A percentile compares a stretch with the other conserved stretches of the same genome.
phyloP scores from a whole-genome alignment of 92 coral and sea anemone genomes.

The Diadumene lineata region DNA sequence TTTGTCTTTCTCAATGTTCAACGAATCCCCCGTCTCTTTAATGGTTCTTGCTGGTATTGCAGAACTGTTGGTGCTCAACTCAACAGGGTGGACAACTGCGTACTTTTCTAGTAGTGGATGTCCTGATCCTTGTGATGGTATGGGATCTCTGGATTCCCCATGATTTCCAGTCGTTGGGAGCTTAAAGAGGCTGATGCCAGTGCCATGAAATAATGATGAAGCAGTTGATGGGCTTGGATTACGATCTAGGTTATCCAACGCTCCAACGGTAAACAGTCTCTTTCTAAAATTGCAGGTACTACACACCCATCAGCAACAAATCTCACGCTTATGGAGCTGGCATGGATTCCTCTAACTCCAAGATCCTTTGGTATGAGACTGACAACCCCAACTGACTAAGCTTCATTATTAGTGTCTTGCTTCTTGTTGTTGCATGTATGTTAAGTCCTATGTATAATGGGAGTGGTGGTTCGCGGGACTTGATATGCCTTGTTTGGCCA shows the following conservation, averaged over 20 bases:
- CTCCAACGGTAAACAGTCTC: slow-evolving; percentile 49
- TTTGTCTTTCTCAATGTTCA: slow-evolving; percentile 31
- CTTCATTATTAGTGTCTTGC: slow-evolving; percentile 63
- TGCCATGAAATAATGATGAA: slow-evolving; percentile 67
- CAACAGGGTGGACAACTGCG: slow-evolving; percentile 66
- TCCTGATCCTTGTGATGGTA: slow-evolving; percentile 64
- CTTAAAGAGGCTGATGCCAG: slow-evolving; percentile 66
- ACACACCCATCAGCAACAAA: slow-evolving; percentile 51
- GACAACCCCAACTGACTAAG: slow-evolving; percentile 69
- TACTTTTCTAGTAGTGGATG: slow-evolving; percentile 54
- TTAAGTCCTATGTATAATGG: slow-evolving; percentile 59
- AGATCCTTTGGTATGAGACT: slow-evolving; percentile 68
- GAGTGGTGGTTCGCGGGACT: slow-evolving; percentile 67
- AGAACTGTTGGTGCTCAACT: slow-evolving; percentile 46
- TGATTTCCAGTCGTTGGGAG: slow-evolving; percentile 32
- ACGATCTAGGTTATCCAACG: slow-evolving; percentile 59
- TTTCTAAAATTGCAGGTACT: slow-evolving; percentile 49
- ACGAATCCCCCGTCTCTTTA: slow-evolving; percentile 39
- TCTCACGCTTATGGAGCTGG: slow-evolving; percentile 59
- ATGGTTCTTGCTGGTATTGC: slow-evolving; percentile 35
- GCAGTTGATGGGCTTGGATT: slow-evolving; percentile 51
- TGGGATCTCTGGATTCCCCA: slow-evolving; percentile 34
- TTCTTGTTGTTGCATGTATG: slow-evolving; percentile 63
- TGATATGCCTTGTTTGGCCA: slow-evolving; percentile 78
- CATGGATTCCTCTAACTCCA: slow-evolving; percentile 69